phyloP scores from a whole-genome alignment of 2,888 invertebrate species.

The Blastobasis adustella region DNA sequence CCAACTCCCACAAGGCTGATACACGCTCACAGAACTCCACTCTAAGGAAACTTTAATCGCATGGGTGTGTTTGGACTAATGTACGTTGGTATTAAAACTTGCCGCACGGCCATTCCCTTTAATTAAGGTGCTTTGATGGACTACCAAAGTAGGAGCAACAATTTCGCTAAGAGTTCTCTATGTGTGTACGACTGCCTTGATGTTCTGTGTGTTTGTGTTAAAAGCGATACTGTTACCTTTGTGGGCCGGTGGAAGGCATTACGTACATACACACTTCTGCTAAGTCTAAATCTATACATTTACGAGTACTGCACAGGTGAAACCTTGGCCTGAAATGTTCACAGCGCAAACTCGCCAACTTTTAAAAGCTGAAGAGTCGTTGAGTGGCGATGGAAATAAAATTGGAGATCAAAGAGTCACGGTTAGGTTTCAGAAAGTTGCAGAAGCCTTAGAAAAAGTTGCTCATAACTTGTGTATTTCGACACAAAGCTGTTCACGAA shows the following conservation, averaged over 20 bases:
- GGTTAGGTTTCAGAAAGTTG: slow-evolving; percentile 47
- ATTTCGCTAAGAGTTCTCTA: slow-evolving; percentile 1
- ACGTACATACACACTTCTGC: too few species aligned
- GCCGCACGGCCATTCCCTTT: slow-evolving; percentile 38
- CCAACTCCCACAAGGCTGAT: slow-evolving; percentile 57
- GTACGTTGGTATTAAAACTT: slow-evolving; percentile 28
- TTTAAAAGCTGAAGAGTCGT: slow-evolving; percentile 15
- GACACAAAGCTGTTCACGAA: slow-evolving; percentile 24
- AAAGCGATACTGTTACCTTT: too few species aligned
- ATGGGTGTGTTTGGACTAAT: slow-evolving; percentile 37
- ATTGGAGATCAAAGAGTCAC: slow-evolving; percentile 38
- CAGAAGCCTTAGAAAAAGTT: slow-evolving; percentile 50
- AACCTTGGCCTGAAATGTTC: not conserved
- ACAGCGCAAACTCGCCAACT: not conserved
- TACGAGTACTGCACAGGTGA: too few species aligned
- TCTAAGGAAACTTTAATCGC: slow-evolving; percentile 61
- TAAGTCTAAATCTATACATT: too few species aligned
- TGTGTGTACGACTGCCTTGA: not conserved
- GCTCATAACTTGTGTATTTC: slow-evolving; percentile 42
- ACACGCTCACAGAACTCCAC: slow-evolving; percentile 50
- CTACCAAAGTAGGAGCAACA: slow-evolving; percentile 11
- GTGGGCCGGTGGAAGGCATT: too few species aligned
- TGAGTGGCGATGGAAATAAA: slow-evolving; percentile 30
- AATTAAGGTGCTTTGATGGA: slow-evolving; percentile 48
- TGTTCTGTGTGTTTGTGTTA: not conserved